Percentiles rank a stretch among this genome's conserved stretches.
Conservation (phyloP, 1,140 invertebrate species). For the Orius insidiosus region DNA sequence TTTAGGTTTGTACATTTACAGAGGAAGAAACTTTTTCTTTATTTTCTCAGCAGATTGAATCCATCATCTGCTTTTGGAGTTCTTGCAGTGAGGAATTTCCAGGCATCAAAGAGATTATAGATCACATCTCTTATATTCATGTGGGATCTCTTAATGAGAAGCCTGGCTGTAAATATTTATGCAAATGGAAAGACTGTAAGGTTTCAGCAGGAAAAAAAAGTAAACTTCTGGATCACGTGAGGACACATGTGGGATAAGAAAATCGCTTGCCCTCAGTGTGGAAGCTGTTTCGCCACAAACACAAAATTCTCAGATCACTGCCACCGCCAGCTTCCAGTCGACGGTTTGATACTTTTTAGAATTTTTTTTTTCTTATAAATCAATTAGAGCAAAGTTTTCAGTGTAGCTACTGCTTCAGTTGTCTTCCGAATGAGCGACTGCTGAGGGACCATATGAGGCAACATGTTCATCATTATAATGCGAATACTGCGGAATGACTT, state of each 20-base stretch:
- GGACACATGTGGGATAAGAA: constrained; percentile 68
- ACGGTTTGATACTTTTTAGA: constrained; percentile 26
- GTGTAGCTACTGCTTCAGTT: constrained; percentile 66
- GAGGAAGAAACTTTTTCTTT: background rate
- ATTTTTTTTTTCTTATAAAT: too few relatives aligned
- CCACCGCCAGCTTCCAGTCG: constrained; percentile 47
- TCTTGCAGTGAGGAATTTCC: constrained; percentile 45
- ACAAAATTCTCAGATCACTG: constrained; percentile 79
- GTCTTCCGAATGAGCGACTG: constrained; percentile 55
- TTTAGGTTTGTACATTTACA: constrained; percentile 1
- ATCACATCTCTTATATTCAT: constrained; percentile 34
- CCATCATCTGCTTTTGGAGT: constrained; percentile 50
- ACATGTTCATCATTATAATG: constrained; percentile 86
- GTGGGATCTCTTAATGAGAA: constrained; percentile 23
- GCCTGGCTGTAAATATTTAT: constrained; percentile 30
- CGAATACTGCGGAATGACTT: constrained; percentile 77
- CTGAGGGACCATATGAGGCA: constrained; percentile 65
- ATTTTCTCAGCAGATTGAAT: too few relatives aligned
- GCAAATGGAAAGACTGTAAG: constrained; percentile 35
- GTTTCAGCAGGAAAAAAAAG: constrained; percentile 35
- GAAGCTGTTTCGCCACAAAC: constrained; percentile 63
- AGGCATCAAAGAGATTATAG: constrained; percentile 37
- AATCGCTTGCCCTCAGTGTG: constrained; percentile 77
- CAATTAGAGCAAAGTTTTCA: constrained; percentile 48
- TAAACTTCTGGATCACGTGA: constrained; percentile 56